Evolutionary conservation across 2,888 invertebrate genomes (phyloP).

Genomic region (Calameuta filiformis): DNA sequence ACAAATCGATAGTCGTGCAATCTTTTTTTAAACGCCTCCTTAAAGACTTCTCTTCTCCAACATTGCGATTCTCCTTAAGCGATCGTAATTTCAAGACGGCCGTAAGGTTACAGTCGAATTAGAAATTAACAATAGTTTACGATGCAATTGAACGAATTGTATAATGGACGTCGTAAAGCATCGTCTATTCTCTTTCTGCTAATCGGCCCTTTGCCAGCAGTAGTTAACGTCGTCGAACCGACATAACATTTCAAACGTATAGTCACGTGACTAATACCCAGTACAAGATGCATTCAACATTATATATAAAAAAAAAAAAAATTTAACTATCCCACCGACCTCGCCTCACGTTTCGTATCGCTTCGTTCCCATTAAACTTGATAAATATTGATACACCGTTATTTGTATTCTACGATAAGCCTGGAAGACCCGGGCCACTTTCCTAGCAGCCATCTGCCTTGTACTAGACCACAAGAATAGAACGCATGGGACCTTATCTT

Average conservation of each 20-base stretch:
- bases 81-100: not conserved
- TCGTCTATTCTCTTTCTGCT: not conserved
- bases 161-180: not conserved
- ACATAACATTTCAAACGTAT: not conserved
- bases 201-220: not conserved
- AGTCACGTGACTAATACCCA: not conserved
- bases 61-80: not conserved
- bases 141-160: not conserved
- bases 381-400: not conserved
- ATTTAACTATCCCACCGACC: not conserved
- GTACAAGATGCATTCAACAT: not conserved
- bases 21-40: not conserved
- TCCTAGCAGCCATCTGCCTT: not conserved
- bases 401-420: not conserved
- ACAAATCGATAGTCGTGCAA: not conserved
- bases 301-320: not conserved
- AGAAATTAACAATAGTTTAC: not conserved
- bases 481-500: not conserved
- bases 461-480: not conserved
- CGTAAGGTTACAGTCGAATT: not conserved
- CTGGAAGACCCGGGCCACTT: not conserved
- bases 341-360: not conserved
- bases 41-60: too few relatives aligned
- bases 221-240: not conserved
- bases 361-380: not conserved